Evolutionary conservation across 2,888 invertebrate genomes (phyloP), one percentile per base, ranked within the genome.

Genomic region (Parnassius mnemosyne): DNA sequence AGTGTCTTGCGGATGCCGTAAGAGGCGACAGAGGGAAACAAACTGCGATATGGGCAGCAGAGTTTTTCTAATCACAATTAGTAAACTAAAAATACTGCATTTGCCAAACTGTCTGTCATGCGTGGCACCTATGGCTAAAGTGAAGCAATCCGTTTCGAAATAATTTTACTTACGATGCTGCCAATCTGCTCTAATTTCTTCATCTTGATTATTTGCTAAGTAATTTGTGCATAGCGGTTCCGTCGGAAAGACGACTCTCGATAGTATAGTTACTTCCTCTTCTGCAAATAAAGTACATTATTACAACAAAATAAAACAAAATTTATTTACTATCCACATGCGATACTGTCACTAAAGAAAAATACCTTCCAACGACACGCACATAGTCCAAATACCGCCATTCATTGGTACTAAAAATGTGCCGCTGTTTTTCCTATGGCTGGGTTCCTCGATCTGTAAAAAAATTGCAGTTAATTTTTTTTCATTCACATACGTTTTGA

Each of bases 331-430:
- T 49, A 9, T 13, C 2, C 7, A 49, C 13, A 13, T 9, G 5
- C 10, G 49, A 49, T 16, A 49, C 7, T 49, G 49, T 49, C 13
- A 13, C 13, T 9, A 9, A 9, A 11, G 42, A 49, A 60, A 61
- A 60, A 53, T 87, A 96, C 97, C 96, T 85, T 94, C 94, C 73
- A 97, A 93, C 74, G 95, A 95, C 74, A 95, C 95, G 84, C 96
- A 98, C 83, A 96, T 93, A 25, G 95, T 97, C 97, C 96, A 97
- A 76, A 96, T 97, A 46, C 96, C 97, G n/a, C 96, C 97, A 74
- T 96, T 96, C 95, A 96, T 96, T 11, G 96, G 97, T 42, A 97
- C 96, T 63, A 97, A 85, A 84, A 97, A 96, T 46, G 95, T 94
- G 13, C 92, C 85, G 10, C 82, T 86, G 13, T 86, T 91, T 82